phyloP scores from a whole-genome alignment of 1,140 invertebrate genomes.

The Ephestia elutella region DNA sequence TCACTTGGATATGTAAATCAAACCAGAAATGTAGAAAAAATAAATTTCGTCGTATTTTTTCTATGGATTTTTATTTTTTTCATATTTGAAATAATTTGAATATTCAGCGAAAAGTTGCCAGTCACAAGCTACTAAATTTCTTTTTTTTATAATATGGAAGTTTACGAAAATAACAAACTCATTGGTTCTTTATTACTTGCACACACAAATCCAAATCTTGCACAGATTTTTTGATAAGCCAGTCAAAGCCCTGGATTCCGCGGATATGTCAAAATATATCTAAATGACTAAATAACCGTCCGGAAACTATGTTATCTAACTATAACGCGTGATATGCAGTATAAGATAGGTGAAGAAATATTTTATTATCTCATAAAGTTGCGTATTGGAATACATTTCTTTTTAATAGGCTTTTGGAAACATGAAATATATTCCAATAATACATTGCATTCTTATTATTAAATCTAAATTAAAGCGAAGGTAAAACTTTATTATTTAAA shows the following conservation, averaged over 20 bases:
- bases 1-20: no score
- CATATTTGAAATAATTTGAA: no score
- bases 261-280: constrained; percentile 16
- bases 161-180: background rate
- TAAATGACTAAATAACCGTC: constrained; percentile 3
- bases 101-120: no score
- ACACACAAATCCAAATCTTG: background rate
- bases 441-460: constrained; percentile 43
- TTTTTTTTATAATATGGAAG: no score
- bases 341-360: constrained; percentile 23
- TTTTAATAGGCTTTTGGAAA: background rate
- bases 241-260: background rate
- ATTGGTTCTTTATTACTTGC: background rate
- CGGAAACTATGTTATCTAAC: constrained; percentile 16
- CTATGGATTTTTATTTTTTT: no score
- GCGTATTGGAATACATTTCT: constrained; percentile 21
- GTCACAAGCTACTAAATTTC: no score
- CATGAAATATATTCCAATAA: constrained; percentile 42
- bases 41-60: no score
- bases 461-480: constrained; percentile 42
- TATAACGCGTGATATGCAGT: constrained; percentile 27
- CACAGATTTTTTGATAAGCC: background rate
- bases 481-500: constrained; percentile 38
- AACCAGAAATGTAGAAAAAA: no score
- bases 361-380: constrained; percentile 16